Percentiles rank a stretch among this genome's conserved stretches.
These are phyloP conservation scores for Bombus breviceps DNA, from an alignment of 1,140 invertebrate species.

Conservation along the genomic window DNA sequence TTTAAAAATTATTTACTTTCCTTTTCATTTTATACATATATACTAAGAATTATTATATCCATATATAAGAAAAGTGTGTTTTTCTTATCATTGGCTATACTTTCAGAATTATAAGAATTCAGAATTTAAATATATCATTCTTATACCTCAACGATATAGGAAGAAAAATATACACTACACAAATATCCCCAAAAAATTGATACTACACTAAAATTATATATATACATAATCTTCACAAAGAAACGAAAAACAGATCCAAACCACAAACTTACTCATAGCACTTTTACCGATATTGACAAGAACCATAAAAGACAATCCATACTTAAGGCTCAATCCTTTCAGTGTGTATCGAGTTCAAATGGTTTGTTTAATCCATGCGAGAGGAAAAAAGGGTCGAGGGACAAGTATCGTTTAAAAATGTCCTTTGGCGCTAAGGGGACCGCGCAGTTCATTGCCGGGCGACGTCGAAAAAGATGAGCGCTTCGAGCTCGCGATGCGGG, in stretches of 20 bases:
- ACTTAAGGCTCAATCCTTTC: neutral
- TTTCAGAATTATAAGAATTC: too few relatives aligned
- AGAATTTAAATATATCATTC: too few relatives aligned
- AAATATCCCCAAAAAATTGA: too few relatives aligned
- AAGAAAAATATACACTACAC: too few relatives aligned
- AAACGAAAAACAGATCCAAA: neutral
- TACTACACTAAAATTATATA: too few relatives aligned
- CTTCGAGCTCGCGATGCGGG: neutral
- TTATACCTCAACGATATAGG: too few relatives aligned
- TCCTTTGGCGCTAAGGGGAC: neutral
- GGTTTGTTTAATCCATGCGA: neutral
- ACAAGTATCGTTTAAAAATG: neutral
- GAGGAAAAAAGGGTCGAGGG: neutral
- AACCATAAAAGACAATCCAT: neutral
- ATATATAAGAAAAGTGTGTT: too few relatives aligned
- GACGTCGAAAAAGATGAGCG: constrained; percentile 11
- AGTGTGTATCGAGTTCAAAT: neutral
- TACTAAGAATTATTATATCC: too few relatives aligned
- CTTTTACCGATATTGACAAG: too few relatives aligned
- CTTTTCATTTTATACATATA: too few relatives aligned
- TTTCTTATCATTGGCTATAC: too few relatives aligned
- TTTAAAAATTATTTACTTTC: too few relatives aligned
- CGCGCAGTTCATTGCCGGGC: neutral
- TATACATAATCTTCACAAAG: neutral
- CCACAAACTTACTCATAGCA: neutral